A percentile compares a stretch with the other conserved stretches of the same genome.
Evolutionary conservation across 2,113 vertebrate genomes (phyloP).

Genomic region (Phrynosoma platyrhinos): DNA sequence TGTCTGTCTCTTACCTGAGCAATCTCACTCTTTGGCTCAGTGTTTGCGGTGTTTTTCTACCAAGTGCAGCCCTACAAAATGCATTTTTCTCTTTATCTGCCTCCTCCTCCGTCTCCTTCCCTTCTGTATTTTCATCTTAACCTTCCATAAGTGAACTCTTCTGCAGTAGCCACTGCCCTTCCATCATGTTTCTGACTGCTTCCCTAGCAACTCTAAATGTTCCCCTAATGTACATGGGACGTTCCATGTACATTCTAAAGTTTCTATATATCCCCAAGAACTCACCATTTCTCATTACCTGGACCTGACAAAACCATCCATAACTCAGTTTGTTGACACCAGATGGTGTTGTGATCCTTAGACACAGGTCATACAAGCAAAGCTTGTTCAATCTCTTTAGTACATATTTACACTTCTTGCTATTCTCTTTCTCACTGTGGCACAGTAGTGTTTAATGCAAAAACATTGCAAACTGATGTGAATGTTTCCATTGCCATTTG

Average conservation of each 20-base stretch:
- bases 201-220: neutral
- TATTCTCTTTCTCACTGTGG: constrained; percentile 13
- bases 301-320: neutral
- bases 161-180: neutral
- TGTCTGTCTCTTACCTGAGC: neutral
- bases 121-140: neutral
- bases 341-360: neutral
- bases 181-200: neutral
- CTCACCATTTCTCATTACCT: neutral
- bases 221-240: neutral
- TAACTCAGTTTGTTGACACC: neutral
- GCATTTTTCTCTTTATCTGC: neutral
- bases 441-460: constrained; percentile 50
- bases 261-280: neutral
- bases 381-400: neutral
- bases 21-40: neutral
- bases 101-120: neutral
- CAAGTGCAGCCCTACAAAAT: neutral
- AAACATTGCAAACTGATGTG: constrained; percentile 47
- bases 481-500: constrained; percentile 52
- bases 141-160: neutral
- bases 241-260: too few relatives aligned
- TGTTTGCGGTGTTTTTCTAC: neutral
- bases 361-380: neutral
- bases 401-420: neutral